Conservation (phyloP, 1,140 invertebrate species). For the Danaus melanippus region DNA sequence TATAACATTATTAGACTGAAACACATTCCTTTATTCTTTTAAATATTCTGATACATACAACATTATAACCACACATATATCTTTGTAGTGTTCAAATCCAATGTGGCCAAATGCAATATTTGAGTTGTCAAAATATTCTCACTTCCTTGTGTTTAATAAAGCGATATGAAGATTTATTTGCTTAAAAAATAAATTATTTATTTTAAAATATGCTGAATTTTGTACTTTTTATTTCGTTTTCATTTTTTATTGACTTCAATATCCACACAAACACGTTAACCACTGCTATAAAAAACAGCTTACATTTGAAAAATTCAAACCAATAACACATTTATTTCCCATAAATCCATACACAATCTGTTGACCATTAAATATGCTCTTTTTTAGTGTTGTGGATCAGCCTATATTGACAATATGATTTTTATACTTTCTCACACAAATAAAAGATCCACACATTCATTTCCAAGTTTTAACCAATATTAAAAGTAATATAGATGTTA, state of each 20-base stretch:
- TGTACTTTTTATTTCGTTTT: constrained; percentile 10
- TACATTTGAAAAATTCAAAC: too few relatives aligned
- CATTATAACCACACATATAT: constrained; percentile 5
- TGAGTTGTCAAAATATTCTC: constrained; percentile 6
- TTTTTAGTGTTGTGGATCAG: too few relatives aligned
- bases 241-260: constrained; percentile 2
- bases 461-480: too few relatives aligned
- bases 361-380: too few relatives aligned
- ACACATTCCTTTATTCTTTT: constrained; percentile 28
- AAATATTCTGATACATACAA: constrained; percentile 6
- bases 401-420: too few relatives aligned
- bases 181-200: constrained; percentile 29
- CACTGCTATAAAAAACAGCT: too few relatives aligned
- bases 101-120: constrained; percentile 16
- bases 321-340: too few relatives aligned
- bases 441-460: too few relatives aligned
- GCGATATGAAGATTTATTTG: constrained; percentile 27
- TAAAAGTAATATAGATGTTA: too few relatives aligned
- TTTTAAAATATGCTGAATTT: constrained; percentile 12
- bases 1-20: constrained; percentile 29
- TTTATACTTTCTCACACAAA: too few relatives aligned
- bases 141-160: constrained; percentile 15
- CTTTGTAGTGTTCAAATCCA: constrained; percentile 4
- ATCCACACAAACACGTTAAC: too few relatives aligned
- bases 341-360: too few relatives aligned